A percentile compares a stretch with the other conserved stretches of the same genome.
Conservation (phyloP, 2,113 vertebrate species). For the Chinchilla lanigera region DNA sequence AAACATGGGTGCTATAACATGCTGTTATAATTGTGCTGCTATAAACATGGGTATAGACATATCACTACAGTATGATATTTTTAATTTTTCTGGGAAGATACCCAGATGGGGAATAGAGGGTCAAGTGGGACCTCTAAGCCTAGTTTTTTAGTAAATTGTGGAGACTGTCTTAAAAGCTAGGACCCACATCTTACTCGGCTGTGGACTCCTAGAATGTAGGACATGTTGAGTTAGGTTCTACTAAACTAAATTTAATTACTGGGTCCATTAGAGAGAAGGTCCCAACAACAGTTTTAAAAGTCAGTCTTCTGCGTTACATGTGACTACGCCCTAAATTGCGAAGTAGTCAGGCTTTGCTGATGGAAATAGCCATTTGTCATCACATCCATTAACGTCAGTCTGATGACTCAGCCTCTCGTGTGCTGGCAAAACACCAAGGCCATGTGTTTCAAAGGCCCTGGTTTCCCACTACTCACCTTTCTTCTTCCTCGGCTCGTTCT, state of each 20-base stretch:
- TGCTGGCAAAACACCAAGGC: not conserved
- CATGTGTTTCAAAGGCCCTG: constrained; percentile 6
- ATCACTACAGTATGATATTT: not conserved
- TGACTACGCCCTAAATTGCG: not conserved
- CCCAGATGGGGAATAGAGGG: not conserved
- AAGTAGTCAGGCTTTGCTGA: not conserved
- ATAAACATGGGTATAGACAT: not conserved
- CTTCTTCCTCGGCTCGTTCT: not conserved
- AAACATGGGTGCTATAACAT: not conserved
- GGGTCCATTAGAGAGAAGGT: not conserved
- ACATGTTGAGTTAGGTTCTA: not conserved
- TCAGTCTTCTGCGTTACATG: not conserved
- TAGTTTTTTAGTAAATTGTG: not conserved
- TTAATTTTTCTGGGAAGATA: not conserved
- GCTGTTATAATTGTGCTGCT: no score
- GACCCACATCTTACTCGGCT: not conserved
- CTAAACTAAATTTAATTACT: constrained; percentile 48
- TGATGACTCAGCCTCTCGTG: not conserved
- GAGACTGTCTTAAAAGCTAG: constrained; percentile 31
- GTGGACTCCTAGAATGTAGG: not conserved
- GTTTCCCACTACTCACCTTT: not conserved
- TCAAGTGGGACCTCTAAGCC: not conserved
- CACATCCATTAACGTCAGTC: not conserved
- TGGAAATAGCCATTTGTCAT: constrained; percentile 19
- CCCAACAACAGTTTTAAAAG: not conserved